A percentile compares a stretch with the other conserved stretches of the same genome.
These are phyloP conservation scores for Pantherophis vulpinus DNA, from an alignment of 2,797 vertebrate genomes.

Conservation along the genomic window DNA sequence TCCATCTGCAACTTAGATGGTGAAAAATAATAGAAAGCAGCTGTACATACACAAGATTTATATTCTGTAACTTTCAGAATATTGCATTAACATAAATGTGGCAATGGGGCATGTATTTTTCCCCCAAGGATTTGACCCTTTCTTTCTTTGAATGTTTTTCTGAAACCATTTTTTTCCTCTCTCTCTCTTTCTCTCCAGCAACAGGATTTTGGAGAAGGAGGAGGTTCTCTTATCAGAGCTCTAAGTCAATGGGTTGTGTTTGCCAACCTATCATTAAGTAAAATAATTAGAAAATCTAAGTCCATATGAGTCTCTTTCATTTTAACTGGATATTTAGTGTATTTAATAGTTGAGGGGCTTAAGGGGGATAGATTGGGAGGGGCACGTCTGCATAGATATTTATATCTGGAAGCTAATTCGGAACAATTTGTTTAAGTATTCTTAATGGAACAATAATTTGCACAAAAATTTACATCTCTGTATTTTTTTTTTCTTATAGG, in stretches of 20 bases:
- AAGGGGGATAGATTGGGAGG: neutral
- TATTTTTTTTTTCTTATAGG: neutral
- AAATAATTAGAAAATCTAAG: neutral
- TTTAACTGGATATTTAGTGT: neutral
- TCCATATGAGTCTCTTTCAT: neutral
- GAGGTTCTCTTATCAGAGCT: neutral
- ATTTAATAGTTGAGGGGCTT: neutral
- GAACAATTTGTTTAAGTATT: neutral
- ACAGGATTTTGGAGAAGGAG: neutral
- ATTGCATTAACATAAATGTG: constrained; percentile 16
- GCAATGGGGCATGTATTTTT: neutral
- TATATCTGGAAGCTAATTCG: neutral
- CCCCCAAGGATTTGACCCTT: neutral
- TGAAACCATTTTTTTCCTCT: neutral
- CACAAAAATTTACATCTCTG: neutral
- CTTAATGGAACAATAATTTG: neutral
- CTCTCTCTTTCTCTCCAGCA: neutral
- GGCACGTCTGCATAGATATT: neutral
- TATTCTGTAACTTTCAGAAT: neutral
- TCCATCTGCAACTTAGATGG: neutral
- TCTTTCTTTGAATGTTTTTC: neutral
- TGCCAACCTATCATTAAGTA: neutral
- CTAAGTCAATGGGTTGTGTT: neutral
- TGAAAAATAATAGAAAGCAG: neutral
- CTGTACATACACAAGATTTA: neutral